Evolutionary conservation across 2,113 vertebrate species (phyloP).

Genomic region (Equus quagga): DNA sequence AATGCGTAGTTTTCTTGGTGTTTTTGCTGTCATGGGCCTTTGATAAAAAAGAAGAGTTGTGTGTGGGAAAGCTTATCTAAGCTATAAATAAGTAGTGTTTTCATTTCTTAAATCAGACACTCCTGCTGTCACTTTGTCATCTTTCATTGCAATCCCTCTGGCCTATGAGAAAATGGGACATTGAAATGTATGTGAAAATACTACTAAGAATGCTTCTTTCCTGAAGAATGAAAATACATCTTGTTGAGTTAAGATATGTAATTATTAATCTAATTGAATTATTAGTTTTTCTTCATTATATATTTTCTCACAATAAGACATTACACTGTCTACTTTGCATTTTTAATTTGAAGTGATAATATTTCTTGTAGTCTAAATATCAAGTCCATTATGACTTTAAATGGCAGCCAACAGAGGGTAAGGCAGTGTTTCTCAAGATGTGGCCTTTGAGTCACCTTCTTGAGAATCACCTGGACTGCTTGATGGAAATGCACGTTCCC

Average conservation of each 20-base stretch:
- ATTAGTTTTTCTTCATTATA: neutral
- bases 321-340: neutral
- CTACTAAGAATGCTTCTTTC: neutral
- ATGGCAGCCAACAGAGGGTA: neutral
- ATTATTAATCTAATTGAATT: neutral
- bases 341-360: slow-evolving; percentile 24
- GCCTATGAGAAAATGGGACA: neutral
- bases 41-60: neutral
- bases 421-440: neutral
- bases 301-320: neutral
- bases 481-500: neutral
- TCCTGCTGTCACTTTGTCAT: neutral
- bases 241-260: neutral
- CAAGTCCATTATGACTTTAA: slow-evolving; percentile 1
- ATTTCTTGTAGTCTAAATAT: neutral
- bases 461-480: neutral
- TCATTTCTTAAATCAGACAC: neutral
- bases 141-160: neutral
- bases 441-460: neutral
- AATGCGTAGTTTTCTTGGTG: neutral
- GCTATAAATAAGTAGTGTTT: neutral
- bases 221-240: neutral
- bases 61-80: neutral
- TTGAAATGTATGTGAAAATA: neutral
- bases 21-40: neutral